These are phyloP conservation scores for Orestias chungarensis DNA, from an alignment of 2,797 vertebrate species.

Conservation along the genomic window DNA sequence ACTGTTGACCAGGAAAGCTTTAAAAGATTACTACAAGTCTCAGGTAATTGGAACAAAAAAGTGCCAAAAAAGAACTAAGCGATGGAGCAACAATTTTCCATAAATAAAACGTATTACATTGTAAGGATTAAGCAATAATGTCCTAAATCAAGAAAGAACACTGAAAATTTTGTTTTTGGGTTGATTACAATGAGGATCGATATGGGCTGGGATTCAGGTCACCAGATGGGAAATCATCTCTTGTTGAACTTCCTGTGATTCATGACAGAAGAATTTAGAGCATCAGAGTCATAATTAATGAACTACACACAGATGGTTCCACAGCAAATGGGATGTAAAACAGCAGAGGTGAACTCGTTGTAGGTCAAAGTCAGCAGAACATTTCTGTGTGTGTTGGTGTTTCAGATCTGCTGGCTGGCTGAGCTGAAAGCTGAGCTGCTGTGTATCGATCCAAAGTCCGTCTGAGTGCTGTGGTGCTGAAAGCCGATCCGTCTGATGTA, in stretches of 20 bases:
- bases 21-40: neutral
- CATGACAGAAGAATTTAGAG: neutral
- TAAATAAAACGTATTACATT: neutral
- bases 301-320: neutral
- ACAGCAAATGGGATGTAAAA: neutral
- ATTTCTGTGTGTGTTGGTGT: neutral
- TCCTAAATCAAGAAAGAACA: no score
- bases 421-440: conserved; percentile 49
- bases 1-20: no score
- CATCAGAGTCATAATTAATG: neutral
- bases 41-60: no score
- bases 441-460: conserved; percentile 48
- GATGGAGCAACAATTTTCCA: neutral
- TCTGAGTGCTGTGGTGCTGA: conserved; percentile 55
- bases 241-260: neutral
- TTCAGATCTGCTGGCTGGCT: conserved; percentile 24
- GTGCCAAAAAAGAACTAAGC: no score
- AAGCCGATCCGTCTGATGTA: conserved; percentile 50
- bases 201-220: neutral
- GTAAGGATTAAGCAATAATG: neutral
- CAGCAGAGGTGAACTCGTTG: neutral
- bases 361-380: conserved; percentile 3
- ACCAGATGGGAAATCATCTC: neutral
- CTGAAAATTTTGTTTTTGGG: neutral
- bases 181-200: neutral